Percentiles rank a stretch among this genome's conserved stretches.
Conservation (phyloP, 30 jellyfish, hydroid and myxozoan species). For the Aurelia aurita complex sp. Pacific region DNA sequence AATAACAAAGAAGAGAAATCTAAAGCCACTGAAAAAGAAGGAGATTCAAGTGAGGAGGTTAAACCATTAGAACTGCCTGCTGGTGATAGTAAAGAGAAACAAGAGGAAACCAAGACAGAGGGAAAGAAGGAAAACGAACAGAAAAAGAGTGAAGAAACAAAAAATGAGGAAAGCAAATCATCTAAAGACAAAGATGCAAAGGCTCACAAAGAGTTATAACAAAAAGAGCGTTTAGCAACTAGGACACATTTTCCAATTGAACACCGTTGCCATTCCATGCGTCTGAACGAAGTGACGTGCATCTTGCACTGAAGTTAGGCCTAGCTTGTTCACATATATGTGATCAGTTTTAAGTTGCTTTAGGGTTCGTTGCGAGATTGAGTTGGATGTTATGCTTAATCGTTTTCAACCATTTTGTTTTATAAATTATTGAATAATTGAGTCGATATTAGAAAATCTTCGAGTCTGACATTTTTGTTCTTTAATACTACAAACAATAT, state of each 20-base stretch:
- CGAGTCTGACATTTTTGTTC: no score
- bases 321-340: no score
- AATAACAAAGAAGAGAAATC: conserved; percentile 20
- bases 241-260: conserved; percentile 30
- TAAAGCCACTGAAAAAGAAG: conserved; percentile 1
- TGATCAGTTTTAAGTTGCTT: no score
- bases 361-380: no score
- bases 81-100: conserved; percentile 21
- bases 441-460: no score
- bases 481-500: no score
- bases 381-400: no score
- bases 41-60: conserved; percentile 16
- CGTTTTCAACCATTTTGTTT: no score
- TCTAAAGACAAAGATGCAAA: conserved; percentile 26
- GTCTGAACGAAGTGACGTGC: no score
- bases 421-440: no score
- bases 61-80: conserved; percentile 46
- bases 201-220: conserved; percentile 67
- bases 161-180: conserved; percentile 4
- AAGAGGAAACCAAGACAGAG: neutral
- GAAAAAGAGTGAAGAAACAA: neutral
- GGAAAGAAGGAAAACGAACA: conserved; percentile 10
- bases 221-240: neutral
- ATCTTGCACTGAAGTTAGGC: no score
- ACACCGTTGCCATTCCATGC: neutral